Evolutionary conservation across 2,888 invertebrate genomes (phyloP), one percentile per base, ranked within the genome.

Genomic region (Alloplasta piceator): DNA sequence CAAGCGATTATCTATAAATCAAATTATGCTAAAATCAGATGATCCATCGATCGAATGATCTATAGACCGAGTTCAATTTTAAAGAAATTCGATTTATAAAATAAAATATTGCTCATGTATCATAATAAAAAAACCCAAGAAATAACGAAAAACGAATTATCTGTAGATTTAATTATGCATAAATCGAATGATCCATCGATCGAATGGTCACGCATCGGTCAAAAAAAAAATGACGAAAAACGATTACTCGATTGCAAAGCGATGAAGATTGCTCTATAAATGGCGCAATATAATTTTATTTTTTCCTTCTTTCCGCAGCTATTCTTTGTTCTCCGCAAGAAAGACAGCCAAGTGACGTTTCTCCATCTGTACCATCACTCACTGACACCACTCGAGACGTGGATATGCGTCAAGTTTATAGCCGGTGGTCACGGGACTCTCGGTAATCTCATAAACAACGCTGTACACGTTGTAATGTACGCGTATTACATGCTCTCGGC

Each of bases 351-450:
- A 92, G 95, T 97, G 88, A 95, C 96, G 12, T 95, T 97, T 93
- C 94, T 97, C 6, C 97, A 97, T 91, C 94, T 97, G 52, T 97
- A 97, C 92, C 97, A 97, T 90, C 97, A 97, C 93, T 96, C 96
- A 50, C 92, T 96, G 85, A 96, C 96, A 78, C 96, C 96, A 0
- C 93, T 96, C 82, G 96, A 96, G 89, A 96, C 96, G 9, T 96
- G 96, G 96, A 93, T 96, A 73, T 94, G 96, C 83, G 96, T 96
- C 77, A 96, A 96, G 91, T 96, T 96, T 89, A 94, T 96, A 78
- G 95, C 96, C 88, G 97, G 97, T 91, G 97, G 97, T 12, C 97
- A 97, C 90, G 97, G 97, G 81, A 97, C 98, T 9, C 96, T 98
- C 92, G 97, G 97, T 77, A 96, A 97, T 91, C 94, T 97, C 86